These are phyloP conservation scores for Ammodytes marinus DNA, from an alignment of 2,113 vertebrate species.

Conservation along the genomic window DNA sequence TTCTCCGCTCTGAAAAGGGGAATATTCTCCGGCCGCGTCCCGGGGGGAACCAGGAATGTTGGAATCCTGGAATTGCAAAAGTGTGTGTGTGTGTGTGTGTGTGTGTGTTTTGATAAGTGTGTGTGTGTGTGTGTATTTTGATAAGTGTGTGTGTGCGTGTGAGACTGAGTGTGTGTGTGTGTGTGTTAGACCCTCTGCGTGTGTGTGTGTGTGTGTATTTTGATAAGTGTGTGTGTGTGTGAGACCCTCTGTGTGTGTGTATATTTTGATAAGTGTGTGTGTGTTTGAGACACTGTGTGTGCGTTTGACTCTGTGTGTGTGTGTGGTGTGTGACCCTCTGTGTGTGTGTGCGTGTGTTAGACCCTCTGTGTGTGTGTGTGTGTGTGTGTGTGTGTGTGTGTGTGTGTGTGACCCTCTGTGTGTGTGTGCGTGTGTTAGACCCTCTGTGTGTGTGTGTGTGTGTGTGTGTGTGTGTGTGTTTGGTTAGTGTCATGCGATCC, in stretches of 20 bases:
- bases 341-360: not conserved
- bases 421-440: slow-evolving; percentile 25
- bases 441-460: slow-evolving; percentile 27
- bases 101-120: slow-evolving; percentile 72
- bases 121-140: slow-evolving; percentile 69
- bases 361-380: slow-evolving; percentile 24
- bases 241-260: too few relatives aligned
- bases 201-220: too few relatives aligned
- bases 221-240: too few relatives aligned
- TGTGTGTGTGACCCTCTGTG: slow-evolving; percentile 24
- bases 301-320: slow-evolving; percentile 74
- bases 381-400: slow-evolving; percentile 18
- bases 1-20: not conserved
- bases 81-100: slow-evolving; percentile 35
- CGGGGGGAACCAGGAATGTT: slow-evolving; percentile 68
- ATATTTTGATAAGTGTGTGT: slow-evolving; percentile 29
- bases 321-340: slow-evolving; percentile 5
- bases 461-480: slow-evolving; percentile 39
- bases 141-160: slow-evolving; percentile 41
- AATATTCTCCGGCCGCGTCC: slow-evolving; percentile 34
- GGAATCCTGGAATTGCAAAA: slow-evolving; percentile 53
- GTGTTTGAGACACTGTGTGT: slow-evolving; percentile 20
- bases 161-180: too few relatives aligned
- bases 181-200: too few relatives aligned
- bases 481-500: slow-evolving; percentile 57